phyloP scores from a whole-genome alignment of 2,113 vertebrate species.

The Hipposideros armiger region DNA sequence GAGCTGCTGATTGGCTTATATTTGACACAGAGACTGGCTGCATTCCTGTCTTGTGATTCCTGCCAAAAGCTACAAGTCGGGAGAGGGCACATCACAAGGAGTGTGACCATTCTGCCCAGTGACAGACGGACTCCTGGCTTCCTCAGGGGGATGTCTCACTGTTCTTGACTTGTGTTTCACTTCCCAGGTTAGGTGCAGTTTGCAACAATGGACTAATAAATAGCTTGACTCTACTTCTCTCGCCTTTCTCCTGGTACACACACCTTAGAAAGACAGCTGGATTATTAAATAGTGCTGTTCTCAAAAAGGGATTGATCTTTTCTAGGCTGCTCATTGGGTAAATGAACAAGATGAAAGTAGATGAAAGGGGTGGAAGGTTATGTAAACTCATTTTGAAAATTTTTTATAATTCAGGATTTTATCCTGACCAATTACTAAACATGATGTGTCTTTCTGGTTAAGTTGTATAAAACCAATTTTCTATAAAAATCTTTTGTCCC shows the following conservation, averaged over 20 bases:
- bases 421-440: neutral
- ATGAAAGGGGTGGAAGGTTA: neutral
- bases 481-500: neutral
- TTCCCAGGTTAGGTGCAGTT: neutral
- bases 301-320: slow-evolving; percentile 36
- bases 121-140: neutral
- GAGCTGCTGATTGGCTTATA: neutral
- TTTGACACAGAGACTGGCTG: neutral
- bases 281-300: neutral
- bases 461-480: neutral
- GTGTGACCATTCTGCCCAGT: neutral
- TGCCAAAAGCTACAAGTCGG: neutral
- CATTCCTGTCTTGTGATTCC: neutral
- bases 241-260: neutral
- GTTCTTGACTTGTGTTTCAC: neutral
- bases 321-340: neutral
- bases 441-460: neutral
- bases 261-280: neutral
- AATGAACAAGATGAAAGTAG: neutral
- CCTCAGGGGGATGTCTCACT: neutral
- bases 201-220: neutral
- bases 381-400: neutral
- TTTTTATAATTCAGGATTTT: slow-evolving; percentile 18
- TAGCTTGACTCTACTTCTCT: neutral
- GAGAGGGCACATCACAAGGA: neutral